Base-by-base conservation (phyloP, 2,888 invertebrate species). In the Eupithecia centaureata region DNA sequence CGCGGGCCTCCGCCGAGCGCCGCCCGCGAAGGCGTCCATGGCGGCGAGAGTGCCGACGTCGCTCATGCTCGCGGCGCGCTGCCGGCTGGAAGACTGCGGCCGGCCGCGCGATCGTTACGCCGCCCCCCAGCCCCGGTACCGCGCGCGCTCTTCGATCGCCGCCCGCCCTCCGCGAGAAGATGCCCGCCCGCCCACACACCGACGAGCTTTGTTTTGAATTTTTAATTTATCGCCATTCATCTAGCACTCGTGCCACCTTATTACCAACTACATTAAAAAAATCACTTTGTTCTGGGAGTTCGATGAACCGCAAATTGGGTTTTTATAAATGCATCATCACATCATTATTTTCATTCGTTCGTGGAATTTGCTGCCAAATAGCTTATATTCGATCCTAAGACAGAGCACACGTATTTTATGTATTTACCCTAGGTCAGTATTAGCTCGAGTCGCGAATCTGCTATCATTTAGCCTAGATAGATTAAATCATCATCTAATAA, bases 31-130 rank as follows among this genome's bases (percentile, higher is more conserved):
- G 86, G 90, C 92, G 89, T 91, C 92, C 92, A 91, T 93, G 78
- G 91, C 92, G 86, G 91, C 92, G 87, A 92, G 92, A 90, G 92
- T 92, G 87, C 91, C 93, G 83, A 92, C 93, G 90, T 92, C 92
- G 90, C 92, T 87, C 93, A 93, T 93, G 89, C 88, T 92, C 87
- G 85, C 91, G 84, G 83, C 88, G 85, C 89, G 89, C 94, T 94
- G 84, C 88, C 89, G 85, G 89, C 87, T 90, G 90, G 90, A 90
- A 90, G 88, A 92, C 91, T 91, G 91, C 91, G 91, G 91, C 89
- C 88, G 84, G 61, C 81, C 80, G 79, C 77, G 78, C 86, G 85
- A 86, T 86, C 87, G 84, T 88, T 88, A 87, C 86, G 82, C 79
- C 86, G 82, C 83, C 85, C 84, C 84, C 80, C 85, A 78, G 79